Conservation (phyloP, 2,797 vertebrate genomes). For the Trachurus trachurus region DNA sequence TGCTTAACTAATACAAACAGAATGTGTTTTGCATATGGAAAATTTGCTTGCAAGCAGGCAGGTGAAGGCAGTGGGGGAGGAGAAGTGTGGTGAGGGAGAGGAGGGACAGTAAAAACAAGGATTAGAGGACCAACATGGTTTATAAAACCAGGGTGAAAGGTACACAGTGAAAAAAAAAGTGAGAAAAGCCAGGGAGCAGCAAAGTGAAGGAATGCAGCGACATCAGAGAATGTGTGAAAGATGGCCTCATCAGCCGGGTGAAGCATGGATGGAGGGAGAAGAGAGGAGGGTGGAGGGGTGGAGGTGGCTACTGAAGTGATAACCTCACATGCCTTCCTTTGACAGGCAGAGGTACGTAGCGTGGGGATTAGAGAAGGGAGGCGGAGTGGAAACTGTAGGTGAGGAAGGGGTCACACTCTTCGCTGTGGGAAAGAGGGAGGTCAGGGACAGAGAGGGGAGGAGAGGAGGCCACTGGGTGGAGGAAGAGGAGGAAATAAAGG, state of each 20-base stretch:
- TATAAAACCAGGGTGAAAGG: conserved; percentile 14
- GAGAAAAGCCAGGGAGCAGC: conserved; percentile 14
- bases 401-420: conserved; percentile 30
- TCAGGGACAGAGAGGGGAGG: conserved; percentile 23
- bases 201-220: not conserved
- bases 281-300: not conserved
- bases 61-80: not conserved
- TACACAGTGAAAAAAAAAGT: not conserved
- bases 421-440: conserved; percentile 41
- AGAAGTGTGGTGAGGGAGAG: not conserved
- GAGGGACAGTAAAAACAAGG: conserved; percentile 7
- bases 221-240: conserved; percentile 35
- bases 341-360: conserved; percentile 29
- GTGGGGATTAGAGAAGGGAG: conserved; percentile 13
- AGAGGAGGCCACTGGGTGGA: conserved; percentile 4
- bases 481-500: conserved; percentile 21
- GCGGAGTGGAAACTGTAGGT: conserved; percentile 15
- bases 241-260: conserved; percentile 20
- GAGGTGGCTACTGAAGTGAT: conserved; percentile 42
- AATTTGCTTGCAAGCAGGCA: not conserved
- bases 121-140: not conserved
- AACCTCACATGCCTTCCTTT: conserved; percentile 49
- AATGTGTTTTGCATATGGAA: not conserved
- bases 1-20: not conserved
- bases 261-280: not conserved